These are phyloP conservation scores for Drosophila sechellia DNA, from an alignment of 1,140 invertebrate species.

Conservation along the genomic window DNA sequence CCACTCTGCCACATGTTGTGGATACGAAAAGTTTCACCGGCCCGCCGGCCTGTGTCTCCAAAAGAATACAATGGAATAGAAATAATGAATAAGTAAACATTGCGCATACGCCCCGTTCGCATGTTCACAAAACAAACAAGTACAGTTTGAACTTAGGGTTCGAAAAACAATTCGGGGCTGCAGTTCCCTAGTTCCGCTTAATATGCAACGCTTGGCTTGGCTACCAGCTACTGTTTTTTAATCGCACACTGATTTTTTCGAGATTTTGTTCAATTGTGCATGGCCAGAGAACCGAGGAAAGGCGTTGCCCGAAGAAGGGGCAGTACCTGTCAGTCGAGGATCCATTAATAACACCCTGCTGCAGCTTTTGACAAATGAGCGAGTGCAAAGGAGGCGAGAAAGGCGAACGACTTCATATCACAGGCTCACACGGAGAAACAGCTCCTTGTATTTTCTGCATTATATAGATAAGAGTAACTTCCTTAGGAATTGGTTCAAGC, in stretches of 20 bases:
- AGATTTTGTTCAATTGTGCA: constrained; percentile 55
- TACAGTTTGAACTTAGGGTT: background rate
- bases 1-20: constrained; percentile 69
- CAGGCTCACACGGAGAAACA: background rate
- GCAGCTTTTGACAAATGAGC: constrained; percentile 34
- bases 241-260: no score
- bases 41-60: background rate
- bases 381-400: background rate
- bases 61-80: background rate
- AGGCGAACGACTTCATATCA: constrained; percentile 25
- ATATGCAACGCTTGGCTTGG: background rate
- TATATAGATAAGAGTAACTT: no score
- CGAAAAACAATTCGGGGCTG: no score
- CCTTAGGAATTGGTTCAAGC: no score
- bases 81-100: background rate
- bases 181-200: no score
- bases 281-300: constrained; percentile 17
- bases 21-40: constrained; percentile 50
- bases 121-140: background rate
- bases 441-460: background rate
- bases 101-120: no score
- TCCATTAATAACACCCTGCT: constrained; percentile 41
- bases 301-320: constrained; percentile 12
- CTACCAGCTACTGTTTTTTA: background rate
- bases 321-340: background rate